A percentile compares a stretch with the other conserved stretches of the same genome.
phyloP scores from a whole-genome alignment of 2,797 vertebrate species.

The Yasuhikotakia modesta region DNA sequence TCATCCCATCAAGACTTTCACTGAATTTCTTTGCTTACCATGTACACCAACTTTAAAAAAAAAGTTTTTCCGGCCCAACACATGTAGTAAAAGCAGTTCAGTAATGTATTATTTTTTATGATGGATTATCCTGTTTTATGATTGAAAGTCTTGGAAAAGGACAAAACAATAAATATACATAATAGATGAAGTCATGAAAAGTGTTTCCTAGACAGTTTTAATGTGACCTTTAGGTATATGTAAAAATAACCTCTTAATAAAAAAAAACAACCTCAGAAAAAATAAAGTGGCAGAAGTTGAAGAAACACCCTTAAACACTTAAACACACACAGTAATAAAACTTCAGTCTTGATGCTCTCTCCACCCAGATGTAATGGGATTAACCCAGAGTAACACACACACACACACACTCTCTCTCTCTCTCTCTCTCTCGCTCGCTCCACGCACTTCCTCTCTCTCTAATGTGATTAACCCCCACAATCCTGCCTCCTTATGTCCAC shows the following conservation, averaged over 20 bases:
- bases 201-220: not conserved
- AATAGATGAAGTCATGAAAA: too few relatives aligned
- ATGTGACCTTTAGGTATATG: not conserved
- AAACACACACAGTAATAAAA: not conserved
- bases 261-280: not conserved
- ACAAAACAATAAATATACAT: not conserved
- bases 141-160: not conserved
- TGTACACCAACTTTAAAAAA: not conserved
- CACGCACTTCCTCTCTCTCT: conserved; percentile 50
- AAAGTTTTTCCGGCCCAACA: not conserved
- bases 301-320: conserved; percentile 5
- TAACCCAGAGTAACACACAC: conserved; percentile 35
- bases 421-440: conserved; percentile 17
- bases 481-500: conserved; percentile 50
- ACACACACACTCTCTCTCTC: conserved; percentile 23
- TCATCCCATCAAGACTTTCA: too few relatives aligned
- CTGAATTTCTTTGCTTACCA: too few relatives aligned
- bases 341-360: conserved; percentile 64
- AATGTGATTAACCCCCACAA: conserved; percentile 76
- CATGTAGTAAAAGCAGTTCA: too few relatives aligned
- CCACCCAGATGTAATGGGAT: conserved; percentile 61
- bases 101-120: not conserved
- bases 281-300: not conserved
- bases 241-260: not conserved
- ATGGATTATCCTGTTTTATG: not conserved